Evolutionary conservation across 2,888 invertebrate species (phyloP).

Genomic region (Cheilosia vulpina): DNA sequence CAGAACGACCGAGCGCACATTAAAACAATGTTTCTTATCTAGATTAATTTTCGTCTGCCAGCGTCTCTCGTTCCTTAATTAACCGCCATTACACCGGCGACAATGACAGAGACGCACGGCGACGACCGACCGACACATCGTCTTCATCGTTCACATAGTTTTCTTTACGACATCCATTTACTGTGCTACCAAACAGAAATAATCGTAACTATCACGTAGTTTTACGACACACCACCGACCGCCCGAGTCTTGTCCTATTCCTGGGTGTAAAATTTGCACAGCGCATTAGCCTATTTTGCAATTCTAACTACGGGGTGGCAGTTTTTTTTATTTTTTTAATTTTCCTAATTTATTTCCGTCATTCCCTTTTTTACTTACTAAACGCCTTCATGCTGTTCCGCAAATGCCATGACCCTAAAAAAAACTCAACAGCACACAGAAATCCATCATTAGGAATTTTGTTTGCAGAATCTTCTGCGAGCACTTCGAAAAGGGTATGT

Average conservation of each 20-base stretch:
- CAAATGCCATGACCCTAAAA: conserved; percentile 38
- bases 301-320: conserved; percentile 35
- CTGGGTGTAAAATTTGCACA: conserved; percentile 16
- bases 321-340: conserved; percentile 21
- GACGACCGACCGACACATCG: not conserved
- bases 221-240: conserved; percentile 8
- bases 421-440: not conserved
- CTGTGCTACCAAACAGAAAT: conserved; percentile 42
- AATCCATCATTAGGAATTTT: conserved; percentile 11
- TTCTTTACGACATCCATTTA: conserved; percentile 49
- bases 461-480: conserved; percentile 12
- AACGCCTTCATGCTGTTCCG: conserved; percentile 15
- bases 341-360: conserved; percentile 49
- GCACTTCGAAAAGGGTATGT: not conserved
- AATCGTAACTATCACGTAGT: conserved; percentile 46
- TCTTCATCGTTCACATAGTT: not conserved
- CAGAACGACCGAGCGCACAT: not conserved
- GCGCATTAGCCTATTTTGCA: conserved; percentile 55
- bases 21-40: conserved; percentile 11
- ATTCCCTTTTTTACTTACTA: not conserved
- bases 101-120: not conserved
- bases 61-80: conserved; percentile 35
- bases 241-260: not conserved
- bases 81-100: conserved; percentile 8
- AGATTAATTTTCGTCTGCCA: conserved; percentile 44